Evolutionary conservation across 2,113 vertebrate species (phyloP).

Genomic region (Triplophysa dalaica): DNA sequence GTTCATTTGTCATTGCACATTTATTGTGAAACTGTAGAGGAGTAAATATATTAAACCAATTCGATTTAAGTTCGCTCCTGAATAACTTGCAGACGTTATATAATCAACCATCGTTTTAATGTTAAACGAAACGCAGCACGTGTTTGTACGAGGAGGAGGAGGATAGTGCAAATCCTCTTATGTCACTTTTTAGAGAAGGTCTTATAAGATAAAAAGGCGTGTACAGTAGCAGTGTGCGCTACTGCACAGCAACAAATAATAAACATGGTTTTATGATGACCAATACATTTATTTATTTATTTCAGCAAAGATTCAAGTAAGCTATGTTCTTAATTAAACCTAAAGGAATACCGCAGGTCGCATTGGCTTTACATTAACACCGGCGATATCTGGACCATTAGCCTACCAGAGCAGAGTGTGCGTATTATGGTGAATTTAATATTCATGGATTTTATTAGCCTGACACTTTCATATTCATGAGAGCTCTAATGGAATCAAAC

Average conservation of each 20-base stretch:
- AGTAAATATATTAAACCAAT: background rate
- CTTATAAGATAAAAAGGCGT: no score
- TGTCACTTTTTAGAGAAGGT: background rate
- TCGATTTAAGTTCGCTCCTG: background rate
- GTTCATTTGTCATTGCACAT: background rate
- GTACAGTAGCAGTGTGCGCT: background rate
- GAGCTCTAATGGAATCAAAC: constrained; percentile 60
- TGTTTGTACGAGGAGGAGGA: background rate
- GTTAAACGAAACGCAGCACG: background rate
- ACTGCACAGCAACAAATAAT: background rate
- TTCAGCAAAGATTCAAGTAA: background rate
- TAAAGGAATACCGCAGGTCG: constrained; percentile 40
- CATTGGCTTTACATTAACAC: constrained; percentile 50
- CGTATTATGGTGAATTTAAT: constrained; percentile 65
- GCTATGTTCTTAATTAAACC: constrained; percentile 48
- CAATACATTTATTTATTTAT: constrained; percentile 67
- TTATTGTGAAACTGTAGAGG: background rate
- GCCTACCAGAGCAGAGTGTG: constrained; percentile 57
- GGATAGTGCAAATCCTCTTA: background rate
- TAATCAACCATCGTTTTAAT: background rate
- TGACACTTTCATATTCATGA: constrained; percentile 69
- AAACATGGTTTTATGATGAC: constrained; percentile 68
- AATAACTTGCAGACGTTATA: background rate
- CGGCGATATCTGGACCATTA: constrained; percentile 51
- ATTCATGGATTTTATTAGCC: constrained; percentile 70